Evolutionary conservation across 2,888 invertebrate species (phyloP).

Genomic region (Deilephila elpenor): DNA sequence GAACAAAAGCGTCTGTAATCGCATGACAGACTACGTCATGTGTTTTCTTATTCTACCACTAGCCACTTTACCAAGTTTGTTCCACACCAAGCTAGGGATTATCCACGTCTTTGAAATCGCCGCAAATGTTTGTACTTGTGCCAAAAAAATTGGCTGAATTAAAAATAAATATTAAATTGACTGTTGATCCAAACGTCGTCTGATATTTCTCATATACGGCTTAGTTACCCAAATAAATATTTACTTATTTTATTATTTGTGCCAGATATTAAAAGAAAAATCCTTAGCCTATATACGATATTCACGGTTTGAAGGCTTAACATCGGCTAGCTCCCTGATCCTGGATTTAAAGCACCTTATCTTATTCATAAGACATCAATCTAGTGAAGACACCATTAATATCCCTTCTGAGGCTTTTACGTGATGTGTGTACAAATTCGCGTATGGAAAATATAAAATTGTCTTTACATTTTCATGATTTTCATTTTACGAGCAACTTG

Average conservation of each 20-base stretch:
- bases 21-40: no score
- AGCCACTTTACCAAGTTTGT: no score
- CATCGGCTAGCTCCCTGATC: conserved; percentile 5
- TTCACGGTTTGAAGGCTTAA: conserved; percentile 10
- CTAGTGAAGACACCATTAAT: conserved; percentile 26
- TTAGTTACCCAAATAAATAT: not conserved
- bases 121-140: no score
- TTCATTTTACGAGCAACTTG: not conserved
- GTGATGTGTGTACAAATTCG: conserved; percentile 26
- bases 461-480: not conserved
- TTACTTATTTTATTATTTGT: not conserved
- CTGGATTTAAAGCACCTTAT: conserved; percentile 26
- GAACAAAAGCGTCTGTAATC: no score
- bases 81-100: no score
- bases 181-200: no score
- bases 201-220: no score
- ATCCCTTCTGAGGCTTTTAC: conserved; percentile 25
- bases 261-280: not conserved
- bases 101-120: no score
- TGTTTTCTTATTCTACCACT: no score
- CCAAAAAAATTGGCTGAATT: no score
- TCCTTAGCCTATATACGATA: not conserved
- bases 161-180: no score
- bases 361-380: conserved; percentile 27
- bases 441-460: conserved; percentile 15